These are phyloP conservation scores for Sphaerodactylus townsendi DNA, from an alignment of 2,113 vertebrate species.

Conservation along the genomic window DNA sequence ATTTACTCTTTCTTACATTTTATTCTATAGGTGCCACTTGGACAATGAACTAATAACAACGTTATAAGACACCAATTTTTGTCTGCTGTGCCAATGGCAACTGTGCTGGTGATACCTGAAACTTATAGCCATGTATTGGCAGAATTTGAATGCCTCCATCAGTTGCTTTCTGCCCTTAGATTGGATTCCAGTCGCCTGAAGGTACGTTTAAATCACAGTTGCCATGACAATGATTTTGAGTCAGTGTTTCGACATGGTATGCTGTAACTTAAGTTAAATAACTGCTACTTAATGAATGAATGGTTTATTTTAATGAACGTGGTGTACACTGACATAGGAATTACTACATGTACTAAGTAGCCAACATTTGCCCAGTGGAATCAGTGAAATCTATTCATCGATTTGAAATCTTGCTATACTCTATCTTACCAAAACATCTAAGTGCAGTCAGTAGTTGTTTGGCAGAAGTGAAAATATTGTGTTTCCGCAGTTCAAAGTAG, in stretches of 20 bases:
- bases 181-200: conserved; percentile 92
- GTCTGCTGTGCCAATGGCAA: conserved; percentile 69
- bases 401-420: background rate
- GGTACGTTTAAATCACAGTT: conserved; percentile 68
- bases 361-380: too few relatives aligned
- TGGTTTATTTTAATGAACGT: background rate
- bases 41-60: background rate
- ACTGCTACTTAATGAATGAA: background rate
- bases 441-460: too few relatives aligned
- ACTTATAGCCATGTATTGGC: conserved; percentile 85
- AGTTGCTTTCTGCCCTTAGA: conserved; percentile 88
- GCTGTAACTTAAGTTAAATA: background rate
- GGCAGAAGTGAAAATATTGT: too few relatives aligned
- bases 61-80: background rate
- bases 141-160: conserved; percentile 91
- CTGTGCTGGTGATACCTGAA: conserved; percentile 80
- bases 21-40: conserved; percentile 19
- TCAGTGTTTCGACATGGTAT: background rate
- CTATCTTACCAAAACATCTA: too few relatives aligned
- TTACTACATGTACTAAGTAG: background rate
- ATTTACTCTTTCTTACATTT: background rate
- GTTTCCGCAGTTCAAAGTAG: too few relatives aligned
- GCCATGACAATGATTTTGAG: background rate
- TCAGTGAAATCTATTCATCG: background rate
- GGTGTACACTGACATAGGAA: background rate